Conservation (phyloP, 2,888 invertebrate genomes). For the Drosophila anomelani region DNA sequence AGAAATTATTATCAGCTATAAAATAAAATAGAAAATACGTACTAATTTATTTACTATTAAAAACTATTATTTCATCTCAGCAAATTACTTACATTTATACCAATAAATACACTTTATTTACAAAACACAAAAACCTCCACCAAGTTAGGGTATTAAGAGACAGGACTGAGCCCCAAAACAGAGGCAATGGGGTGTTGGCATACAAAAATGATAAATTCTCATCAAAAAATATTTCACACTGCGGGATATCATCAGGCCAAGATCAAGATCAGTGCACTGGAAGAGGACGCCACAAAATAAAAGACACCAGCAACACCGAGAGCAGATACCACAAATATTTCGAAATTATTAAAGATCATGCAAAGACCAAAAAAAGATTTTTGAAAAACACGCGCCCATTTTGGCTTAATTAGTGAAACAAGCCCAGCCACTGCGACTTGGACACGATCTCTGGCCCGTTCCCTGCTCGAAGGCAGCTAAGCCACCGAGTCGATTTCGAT, state of each 20-base stretch:
- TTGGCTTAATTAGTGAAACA: conserved; percentile 79
- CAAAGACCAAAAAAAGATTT: conserved; percentile 55
- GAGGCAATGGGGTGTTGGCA: conserved; percentile 48
- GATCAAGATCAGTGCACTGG: conserved; percentile 55
- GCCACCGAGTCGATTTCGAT: conserved; percentile 53
- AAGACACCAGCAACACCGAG: conserved; percentile 6
- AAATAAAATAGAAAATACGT: too few species aligned
- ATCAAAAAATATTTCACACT: conserved; percentile 79
- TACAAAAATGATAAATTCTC: conserved; percentile 77
- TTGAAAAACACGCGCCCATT: conserved; percentile 71
- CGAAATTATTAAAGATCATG: conserved; percentile 78
- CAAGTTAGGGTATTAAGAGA: background rate
- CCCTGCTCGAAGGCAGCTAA: conserved; percentile 1
- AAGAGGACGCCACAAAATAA: conserved; percentile 16
- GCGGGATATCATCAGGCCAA: conserved; percentile 70
- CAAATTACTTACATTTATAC: background rate
- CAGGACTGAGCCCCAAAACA: conserved; percentile 11
- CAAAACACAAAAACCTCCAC: background rate
- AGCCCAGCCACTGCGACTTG: conserved; percentile 48
- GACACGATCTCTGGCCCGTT: conserved; percentile 34
- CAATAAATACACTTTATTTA: too few species aligned
- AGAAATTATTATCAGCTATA: background rate
- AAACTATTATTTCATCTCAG: too few species aligned
- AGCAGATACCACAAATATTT: conserved; percentile 68
- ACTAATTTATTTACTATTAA: too few species aligned